A percentile compares a stretch with the other conserved stretches of the same genome.
These are phyloP conservation scores for Calidris pygmaea DNA, from an alignment of 2,113 vertebrate genomes.

Conservation along the genomic window DNA sequence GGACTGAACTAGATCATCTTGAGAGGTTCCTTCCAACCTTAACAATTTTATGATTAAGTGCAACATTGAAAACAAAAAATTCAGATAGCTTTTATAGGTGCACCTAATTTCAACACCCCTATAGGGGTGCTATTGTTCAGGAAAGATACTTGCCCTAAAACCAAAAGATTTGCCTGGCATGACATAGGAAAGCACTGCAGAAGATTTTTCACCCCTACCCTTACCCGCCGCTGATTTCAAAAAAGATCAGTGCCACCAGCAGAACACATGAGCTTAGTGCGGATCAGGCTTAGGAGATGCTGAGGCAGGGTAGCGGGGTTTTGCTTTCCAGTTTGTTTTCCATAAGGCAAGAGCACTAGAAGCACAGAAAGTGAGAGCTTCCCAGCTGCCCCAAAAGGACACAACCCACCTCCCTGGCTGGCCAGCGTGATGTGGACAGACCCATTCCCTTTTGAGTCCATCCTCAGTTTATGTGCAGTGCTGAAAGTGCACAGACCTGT, in stretches of 20 bases:
- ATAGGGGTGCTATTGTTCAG: not conserved
- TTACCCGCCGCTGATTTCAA: not conserved
- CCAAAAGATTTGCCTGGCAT: not conserved
- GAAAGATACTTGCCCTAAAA: not conserved
- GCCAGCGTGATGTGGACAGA: not conserved
- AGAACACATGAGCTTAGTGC: not conserved
- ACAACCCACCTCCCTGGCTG: not conserved
- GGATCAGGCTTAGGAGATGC: not conserved
- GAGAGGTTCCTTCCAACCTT: not conserved
- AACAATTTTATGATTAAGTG: not conserved
- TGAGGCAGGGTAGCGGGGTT: not conserved
- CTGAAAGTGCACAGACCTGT: not conserved
- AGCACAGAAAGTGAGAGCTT: not conserved
- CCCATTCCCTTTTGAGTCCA: not conserved
- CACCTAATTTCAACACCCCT: not conserved
- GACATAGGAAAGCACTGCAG: not conserved
- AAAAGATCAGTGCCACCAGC: not conserved
- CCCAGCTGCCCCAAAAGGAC: not conserved
- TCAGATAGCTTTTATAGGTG: not conserved
- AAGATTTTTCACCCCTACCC: not conserved
- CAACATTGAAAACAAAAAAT: not conserved
- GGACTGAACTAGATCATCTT: not conserved
- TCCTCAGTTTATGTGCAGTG: fast-evolving
- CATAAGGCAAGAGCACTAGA: not conserved
- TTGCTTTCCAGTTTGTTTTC: not conserved